Evolutionary conservation across 1,140 invertebrate species (phyloP).

Genomic region (Lepidurus couesii): DNA sequence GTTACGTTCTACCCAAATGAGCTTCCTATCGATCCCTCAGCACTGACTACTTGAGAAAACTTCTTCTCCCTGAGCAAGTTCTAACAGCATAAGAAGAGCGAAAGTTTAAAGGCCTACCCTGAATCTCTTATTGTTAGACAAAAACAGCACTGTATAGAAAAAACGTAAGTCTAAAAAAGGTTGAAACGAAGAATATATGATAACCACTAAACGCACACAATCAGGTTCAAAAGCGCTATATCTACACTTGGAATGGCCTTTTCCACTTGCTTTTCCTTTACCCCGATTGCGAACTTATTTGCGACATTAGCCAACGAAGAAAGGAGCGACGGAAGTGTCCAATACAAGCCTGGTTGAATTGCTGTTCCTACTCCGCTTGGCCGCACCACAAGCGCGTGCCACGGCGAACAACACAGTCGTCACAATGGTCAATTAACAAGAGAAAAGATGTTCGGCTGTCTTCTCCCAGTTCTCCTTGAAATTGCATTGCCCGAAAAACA

Average conservation of each 20-base stretch:
- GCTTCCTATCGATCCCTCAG: neutral
- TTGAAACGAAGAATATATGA: too few species aligned
- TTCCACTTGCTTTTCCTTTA: too few species aligned
- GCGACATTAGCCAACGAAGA: too few species aligned
- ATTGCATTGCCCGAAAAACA: conserved; percentile 3
- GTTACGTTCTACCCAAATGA: neutral
- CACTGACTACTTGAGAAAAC: neutral
- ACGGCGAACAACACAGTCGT: neutral
- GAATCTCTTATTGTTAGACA: too few species aligned
- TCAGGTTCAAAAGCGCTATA: too few species aligned
- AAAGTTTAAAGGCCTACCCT: too few species aligned
- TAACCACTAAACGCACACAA: too few species aligned
- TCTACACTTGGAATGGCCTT: too few species aligned
- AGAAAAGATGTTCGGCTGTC: neutral
- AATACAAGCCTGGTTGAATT: neutral
- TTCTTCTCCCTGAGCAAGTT: neutral
- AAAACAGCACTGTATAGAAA: too few species aligned
- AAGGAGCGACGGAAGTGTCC: too few species aligned
- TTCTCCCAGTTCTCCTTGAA: neutral
- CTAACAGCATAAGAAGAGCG: neutral
- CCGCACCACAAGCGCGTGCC: neutral
- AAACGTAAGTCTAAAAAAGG: too few species aligned
- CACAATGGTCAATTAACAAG: conserved; percentile 15
- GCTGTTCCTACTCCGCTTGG: neutral
- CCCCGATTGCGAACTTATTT: too few species aligned